Conservation (phyloP, 2,888 invertebrate genomes). For the Drosophila meridionalis region DNA sequence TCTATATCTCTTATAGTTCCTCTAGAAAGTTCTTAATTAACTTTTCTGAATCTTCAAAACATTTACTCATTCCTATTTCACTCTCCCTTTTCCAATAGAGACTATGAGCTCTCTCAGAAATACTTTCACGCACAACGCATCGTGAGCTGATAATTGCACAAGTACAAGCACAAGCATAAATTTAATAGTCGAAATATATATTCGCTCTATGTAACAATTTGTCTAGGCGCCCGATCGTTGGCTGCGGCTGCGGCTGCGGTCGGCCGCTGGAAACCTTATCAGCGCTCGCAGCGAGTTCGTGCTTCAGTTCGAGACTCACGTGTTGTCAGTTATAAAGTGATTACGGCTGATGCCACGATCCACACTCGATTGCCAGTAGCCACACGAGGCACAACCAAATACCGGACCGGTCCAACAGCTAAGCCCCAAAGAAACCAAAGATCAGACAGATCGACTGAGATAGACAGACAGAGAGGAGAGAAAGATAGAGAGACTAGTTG, state of each 20-base stretch:
- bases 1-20: no score
- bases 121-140: constrained; percentile 23
- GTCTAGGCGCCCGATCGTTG: constrained; percentile 15
- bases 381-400: constrained; percentile 36
- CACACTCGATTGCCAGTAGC: constrained; percentile 60
- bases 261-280: constrained; percentile 42
- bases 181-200: constrained; percentile 9
- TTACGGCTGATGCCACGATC: constrained; percentile 52
- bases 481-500: constrained; percentile 8
- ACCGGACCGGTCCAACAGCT: constrained; percentile 45
- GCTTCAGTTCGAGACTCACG: constrained; percentile 51
- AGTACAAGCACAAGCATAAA: constrained; percentile 2
- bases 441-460: not conserved
- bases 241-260: constrained; percentile 1
- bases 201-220: constrained; percentile 13
- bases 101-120: not conserved
- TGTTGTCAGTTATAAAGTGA: constrained; percentile 76
- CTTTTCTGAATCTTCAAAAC: not conserved
- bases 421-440: constrained; percentile 19
- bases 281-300: constrained; percentile 24
- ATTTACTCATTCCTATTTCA: not conserved
- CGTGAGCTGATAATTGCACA: constrained; percentile 29
- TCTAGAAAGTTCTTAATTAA: not conserved
- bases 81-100: not conserved
- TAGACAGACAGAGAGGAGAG: not conserved